Evolutionary conservation across 2,113 vertebrate genomes (phyloP).

Genomic region (Anser cygnoides): DNA sequence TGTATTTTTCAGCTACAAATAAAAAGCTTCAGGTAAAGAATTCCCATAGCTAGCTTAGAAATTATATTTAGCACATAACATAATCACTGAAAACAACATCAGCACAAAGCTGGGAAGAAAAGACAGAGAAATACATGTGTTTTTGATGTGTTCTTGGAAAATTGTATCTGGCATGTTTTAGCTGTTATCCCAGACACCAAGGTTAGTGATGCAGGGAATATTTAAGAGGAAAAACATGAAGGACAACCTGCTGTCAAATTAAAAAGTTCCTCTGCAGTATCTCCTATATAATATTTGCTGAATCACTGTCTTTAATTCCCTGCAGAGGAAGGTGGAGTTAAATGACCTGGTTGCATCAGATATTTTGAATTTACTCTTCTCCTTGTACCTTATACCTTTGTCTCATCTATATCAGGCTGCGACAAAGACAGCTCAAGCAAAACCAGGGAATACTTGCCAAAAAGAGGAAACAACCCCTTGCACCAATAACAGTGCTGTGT

Average conservation of each 20-base stretch:
- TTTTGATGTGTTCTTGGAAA: background rate
- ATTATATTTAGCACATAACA: background rate
- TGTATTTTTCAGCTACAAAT: background rate
- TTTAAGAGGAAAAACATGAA: background rate
- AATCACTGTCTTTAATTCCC: background rate
- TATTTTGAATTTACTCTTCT: background rate
- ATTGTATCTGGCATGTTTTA: background rate
- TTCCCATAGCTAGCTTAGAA: background rate
- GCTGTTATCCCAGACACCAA: background rate
- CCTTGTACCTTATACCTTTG: background rate
- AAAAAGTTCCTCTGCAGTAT: background rate
- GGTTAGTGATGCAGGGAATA: background rate
- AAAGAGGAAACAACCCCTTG: background rate
- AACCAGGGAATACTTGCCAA: background rate
- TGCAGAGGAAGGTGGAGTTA: background rate
- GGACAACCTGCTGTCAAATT: background rate
- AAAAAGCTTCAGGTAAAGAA: background rate
- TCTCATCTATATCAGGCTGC: background rate
- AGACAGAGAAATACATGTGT: background rate
- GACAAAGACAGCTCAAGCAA: background rate
- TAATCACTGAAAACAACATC: background rate
- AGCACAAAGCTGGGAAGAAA: background rate
- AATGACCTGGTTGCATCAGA: background rate
- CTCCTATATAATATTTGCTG: background rate
- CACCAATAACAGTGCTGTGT: background rate